phyloP scores from a whole-genome alignment of 2,797 vertebrate species.

The Scomberomorus guttatus region DNA sequence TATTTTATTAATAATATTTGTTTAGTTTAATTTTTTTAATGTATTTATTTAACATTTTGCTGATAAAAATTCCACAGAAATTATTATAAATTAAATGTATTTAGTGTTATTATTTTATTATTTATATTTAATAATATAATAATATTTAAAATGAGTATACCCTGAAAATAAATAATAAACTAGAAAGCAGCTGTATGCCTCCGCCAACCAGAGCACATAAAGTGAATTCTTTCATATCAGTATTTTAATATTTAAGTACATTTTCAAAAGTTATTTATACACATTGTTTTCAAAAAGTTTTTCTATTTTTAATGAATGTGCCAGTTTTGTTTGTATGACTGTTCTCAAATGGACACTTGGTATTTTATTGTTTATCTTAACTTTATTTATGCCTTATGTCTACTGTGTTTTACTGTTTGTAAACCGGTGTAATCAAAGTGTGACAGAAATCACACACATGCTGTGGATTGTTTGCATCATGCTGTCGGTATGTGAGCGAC shows the following conservation, averaged over 20 bases:
- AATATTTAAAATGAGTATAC: too few relatives aligned
- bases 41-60: too few relatives aligned
- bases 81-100: too few relatives aligned
- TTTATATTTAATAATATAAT: too few relatives aligned
- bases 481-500: background rate
- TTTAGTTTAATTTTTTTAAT: too few relatives aligned
- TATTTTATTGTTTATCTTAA: background rate
- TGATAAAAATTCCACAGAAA: too few relatives aligned
- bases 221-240: background rate
- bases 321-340: background rate
- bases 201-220: background rate
- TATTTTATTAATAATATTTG: too few relatives aligned
- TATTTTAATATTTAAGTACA: background rate
- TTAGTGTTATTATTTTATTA: too few relatives aligned
- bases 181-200: too few relatives aligned
- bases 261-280: too few relatives aligned
- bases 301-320: background rate
- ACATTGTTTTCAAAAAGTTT: too few relatives aligned
- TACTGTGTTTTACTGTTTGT: conserved; percentile 18
- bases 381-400: background rate
- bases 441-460: background rate
- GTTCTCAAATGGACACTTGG: background rate
- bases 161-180: too few relatives aligned
- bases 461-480: background rate
- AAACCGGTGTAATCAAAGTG: background rate